Evolutionary conservation across 2,113 vertebrate genomes (phyloP), one percentile per base, ranked within the genome.

Genomic region (Sterna hirundo): DNA sequence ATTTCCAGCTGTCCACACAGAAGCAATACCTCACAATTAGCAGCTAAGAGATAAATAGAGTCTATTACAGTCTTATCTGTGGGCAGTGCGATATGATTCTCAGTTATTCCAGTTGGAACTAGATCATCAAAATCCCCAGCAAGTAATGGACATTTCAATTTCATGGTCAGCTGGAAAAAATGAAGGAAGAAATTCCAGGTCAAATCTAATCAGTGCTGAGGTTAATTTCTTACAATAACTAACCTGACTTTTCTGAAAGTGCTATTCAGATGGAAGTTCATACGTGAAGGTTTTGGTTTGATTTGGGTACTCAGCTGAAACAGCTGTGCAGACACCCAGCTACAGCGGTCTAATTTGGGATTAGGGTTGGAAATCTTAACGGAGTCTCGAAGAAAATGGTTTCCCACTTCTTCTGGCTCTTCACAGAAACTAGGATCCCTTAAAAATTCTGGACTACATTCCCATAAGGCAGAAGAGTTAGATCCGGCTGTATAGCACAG

Each of bases 221-320:
- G 86, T 75, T 93, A 82, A 94, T 89, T 94, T 96, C 61, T 84
- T 94, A 19, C 52, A 75, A 68, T 87, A 86, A 91, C 65, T 72
- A 66, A 87, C 52, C 30, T 62, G 84, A 29, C 75, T 95, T 85
- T 71, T 72, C 42, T 2, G 3, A 38, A 96, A 93, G 12, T 64
- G 13, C 11, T 72, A 6, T 54, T 88, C 10, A 25, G 36, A 11
- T 26, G 9, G 57, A 92, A 83, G 62, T 21, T 87, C 26, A 3
- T 64, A 14, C 1, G 0, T 40, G 74, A 62, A 34, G 8, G 26
- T 93, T 79, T 80, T 17, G 6, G 8, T 52, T 42, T 72, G 25
- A 23, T 77, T 70, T 74, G 38, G 61, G 20, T 65, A 42, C 54
- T 85, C 46, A 42, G 26, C 49, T 70, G 54, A 61, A 84, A 42